Evolutionary conservation across 2,888 invertebrate species (phyloP).

Genomic region (Brenthis hecate): DNA sequence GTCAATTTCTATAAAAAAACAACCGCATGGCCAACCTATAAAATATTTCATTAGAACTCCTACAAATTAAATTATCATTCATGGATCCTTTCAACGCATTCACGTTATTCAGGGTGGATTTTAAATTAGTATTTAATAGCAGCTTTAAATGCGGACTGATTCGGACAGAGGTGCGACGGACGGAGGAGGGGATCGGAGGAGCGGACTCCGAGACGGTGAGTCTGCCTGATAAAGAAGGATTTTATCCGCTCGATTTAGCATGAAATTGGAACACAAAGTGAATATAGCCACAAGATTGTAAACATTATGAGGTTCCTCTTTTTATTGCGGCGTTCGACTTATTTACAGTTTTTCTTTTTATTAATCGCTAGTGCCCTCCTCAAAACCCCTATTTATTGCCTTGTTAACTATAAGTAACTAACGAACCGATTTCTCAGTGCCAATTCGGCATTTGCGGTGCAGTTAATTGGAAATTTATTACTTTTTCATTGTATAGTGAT

Average conservation of each 20-base stretch:
- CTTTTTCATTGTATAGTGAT: constrained; percentile 57
- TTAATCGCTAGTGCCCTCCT: constrained; percentile 68
- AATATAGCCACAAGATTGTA: constrained; percentile 82
- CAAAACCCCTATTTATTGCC: constrained; percentile 75
- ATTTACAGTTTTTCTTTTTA: constrained; percentile 79
- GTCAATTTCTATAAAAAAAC: neutral
- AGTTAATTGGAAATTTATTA: constrained; percentile 76
- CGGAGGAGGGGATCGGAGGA: constrained; percentile 43
- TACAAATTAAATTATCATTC: constrained; percentile 63
- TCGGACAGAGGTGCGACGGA: constrained; percentile 41
- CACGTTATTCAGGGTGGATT: constrained; percentile 66
- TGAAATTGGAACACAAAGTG: constrained; percentile 83
- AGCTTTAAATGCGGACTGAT: constrained; percentile 46
- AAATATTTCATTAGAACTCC: constrained; percentile 9
- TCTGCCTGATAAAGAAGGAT: constrained; percentile 80
- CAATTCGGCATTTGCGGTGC: constrained; percentile 57
- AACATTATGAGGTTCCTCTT: constrained; percentile 80
- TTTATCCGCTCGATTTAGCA: constrained; percentile 82
- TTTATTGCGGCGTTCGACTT: constrained; percentile 75
- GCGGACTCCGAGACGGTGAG: constrained; percentile 69
- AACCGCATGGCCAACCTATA: neutral
- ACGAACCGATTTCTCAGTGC: constrained; percentile 71
- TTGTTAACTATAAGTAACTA: constrained; percentile 77
- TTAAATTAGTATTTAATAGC: constrained; percentile 73
- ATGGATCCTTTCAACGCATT: constrained; percentile 64